phyloP scores from a whole-genome alignment of 2,888 invertebrate species.

The Drosophila mayaguana region DNA sequence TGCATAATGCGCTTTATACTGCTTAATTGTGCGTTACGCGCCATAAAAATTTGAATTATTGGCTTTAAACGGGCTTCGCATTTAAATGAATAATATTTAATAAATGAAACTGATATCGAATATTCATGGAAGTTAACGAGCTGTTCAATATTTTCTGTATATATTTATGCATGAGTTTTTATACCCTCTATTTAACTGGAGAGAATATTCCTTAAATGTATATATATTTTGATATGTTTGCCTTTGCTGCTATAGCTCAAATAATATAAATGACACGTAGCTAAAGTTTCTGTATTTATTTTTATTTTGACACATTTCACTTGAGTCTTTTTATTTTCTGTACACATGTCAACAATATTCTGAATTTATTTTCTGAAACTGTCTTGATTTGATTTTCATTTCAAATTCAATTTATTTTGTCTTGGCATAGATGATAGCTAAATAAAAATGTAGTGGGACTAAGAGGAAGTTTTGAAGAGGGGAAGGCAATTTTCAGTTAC shows the following conservation, averaged over 20 bases:
- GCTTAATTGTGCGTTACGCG: constrained; percentile 34
- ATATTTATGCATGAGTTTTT: not conserved
- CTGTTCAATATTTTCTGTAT: not conserved
- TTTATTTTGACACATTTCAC: not conserved
- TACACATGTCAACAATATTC: not conserved
- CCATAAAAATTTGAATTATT: constrained; percentile 1
- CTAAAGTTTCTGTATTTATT: not conserved
- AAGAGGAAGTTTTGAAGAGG: too few relatives aligned
- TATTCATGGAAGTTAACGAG: not conserved
- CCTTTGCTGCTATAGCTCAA: not conserved
- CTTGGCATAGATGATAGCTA: too few relatives aligned
- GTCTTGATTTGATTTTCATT: not conserved
- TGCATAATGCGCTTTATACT: constrained; percentile 26
- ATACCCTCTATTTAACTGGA: not conserved
- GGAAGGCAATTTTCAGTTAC: too few relatives aligned
- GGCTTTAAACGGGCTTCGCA: not conserved
- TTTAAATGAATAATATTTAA: constrained; percentile 5
- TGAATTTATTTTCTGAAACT: not conserved
- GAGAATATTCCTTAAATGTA: too few relatives aligned
- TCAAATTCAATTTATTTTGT: not conserved
- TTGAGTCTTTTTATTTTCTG: not conserved
- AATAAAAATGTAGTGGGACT: too few relatives aligned
- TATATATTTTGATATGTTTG: too few relatives aligned
- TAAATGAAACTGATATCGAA: constrained; percentile 6
- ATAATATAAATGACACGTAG: not conserved